Conservation (phyloP, 2,888 invertebrate species). For the Stictocephala bisonia region DNA sequence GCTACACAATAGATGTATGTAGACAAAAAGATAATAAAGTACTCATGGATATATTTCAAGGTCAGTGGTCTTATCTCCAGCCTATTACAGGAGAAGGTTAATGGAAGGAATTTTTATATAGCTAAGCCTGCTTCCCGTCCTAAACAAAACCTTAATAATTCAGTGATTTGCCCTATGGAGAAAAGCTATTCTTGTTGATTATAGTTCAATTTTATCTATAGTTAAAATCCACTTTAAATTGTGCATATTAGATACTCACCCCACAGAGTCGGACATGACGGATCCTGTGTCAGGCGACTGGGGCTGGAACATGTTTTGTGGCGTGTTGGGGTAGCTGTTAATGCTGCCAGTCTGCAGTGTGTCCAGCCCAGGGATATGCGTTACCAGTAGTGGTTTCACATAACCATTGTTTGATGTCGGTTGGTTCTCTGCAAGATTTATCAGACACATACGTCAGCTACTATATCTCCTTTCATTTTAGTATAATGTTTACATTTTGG, state of each 20-base stretch:
- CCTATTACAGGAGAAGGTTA: too few species aligned
- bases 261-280: conserved; percentile 42
- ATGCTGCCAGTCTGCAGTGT: conserved; percentile 64
- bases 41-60: too few species aligned
- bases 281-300: conserved; percentile 69
- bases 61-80: too few species aligned
- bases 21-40: too few species aligned
- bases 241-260: background rate
- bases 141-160: too few species aligned
- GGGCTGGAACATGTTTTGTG: conserved; percentile 72
- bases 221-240: too few species aligned
- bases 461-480: background rate
- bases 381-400: conserved; percentile 85
- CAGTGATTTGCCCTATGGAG: too few species aligned
- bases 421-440: conserved; percentile 60
- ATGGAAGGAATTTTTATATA: too few species aligned
- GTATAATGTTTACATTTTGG: background rate
- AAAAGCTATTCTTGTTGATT: too few species aligned
- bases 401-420: conserved; percentile 81
- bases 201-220: too few species aligned
- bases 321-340: conserved; percentile 72
- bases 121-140: too few species aligned
- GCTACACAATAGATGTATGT: too few species aligned
- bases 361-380: conserved; percentile 80
- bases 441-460: conserved; percentile 30